phyloP scores from a whole-genome alignment of 1,140 invertebrate species.

The Drosophila ironensis region DNA sequence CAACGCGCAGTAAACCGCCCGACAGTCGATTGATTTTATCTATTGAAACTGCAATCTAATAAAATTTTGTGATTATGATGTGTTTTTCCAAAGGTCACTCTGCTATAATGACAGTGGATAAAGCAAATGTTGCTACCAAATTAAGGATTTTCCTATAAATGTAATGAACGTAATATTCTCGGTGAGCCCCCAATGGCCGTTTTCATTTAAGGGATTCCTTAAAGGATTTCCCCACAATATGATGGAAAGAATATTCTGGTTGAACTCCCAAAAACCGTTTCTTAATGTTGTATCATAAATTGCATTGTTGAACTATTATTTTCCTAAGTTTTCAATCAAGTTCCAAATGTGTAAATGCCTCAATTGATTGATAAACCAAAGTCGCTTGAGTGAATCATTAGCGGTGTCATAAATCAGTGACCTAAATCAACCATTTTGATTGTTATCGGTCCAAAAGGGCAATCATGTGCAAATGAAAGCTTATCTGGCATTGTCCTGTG shows the following conservation, averaged over 20 bases:
- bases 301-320: too few relatives aligned
- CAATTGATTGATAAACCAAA: neutral
- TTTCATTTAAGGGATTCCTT: neutral
- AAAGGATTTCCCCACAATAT: too few relatives aligned
- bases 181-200: too few relatives aligned
- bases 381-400: neutral
- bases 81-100: neutral
- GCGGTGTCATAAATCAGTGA: neutral
- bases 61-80: conserved; percentile 1
- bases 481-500: neutral
- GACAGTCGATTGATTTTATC: conserved; percentile 22
- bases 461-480: neutral
- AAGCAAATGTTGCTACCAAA: too few relatives aligned
- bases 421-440: neutral
- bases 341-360: too few relatives aligned
- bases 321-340: too few relatives aligned
- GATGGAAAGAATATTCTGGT: too few relatives aligned
- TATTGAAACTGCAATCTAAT: conserved; percentile 5
- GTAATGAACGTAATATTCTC: too few relatives aligned
- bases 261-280: too few relatives aligned
- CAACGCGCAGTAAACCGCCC: conserved; percentile 7
- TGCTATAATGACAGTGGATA: too few relatives aligned
- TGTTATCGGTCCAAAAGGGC: neutral
- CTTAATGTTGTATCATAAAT: too few relatives aligned
- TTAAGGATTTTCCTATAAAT: too few relatives aligned